Evolutionary conservation across 2,113 vertebrate genomes (phyloP).

Genomic region (Pristiophorus japonicus): DNA sequence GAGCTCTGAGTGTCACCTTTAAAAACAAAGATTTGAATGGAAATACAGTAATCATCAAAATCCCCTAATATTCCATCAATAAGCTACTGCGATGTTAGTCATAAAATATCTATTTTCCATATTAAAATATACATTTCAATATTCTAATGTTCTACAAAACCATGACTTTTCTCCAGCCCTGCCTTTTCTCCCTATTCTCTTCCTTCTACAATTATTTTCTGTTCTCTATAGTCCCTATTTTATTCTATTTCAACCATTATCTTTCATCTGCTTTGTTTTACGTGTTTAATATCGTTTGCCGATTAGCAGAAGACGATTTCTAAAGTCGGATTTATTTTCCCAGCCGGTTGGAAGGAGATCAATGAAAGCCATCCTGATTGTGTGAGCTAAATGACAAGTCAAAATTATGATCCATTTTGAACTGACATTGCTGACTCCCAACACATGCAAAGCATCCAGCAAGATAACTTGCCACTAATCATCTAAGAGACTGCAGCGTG

Average conservation of each 20-base stretch:
- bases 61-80: background rate
- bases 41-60: background rate
- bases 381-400: background rate
- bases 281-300: background rate
- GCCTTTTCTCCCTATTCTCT: background rate
- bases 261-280: conserved; percentile 5
- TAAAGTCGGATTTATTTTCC: background rate
- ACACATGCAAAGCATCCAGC: background rate
- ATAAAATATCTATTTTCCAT: background rate
- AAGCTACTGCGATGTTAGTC: background rate
- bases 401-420: background rate
- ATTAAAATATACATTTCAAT: background rate
- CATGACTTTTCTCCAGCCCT: background rate
- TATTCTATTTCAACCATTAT: background rate
- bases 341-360: background rate
- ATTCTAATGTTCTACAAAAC: background rate
- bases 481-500: background rate
- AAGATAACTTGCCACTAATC: background rate
- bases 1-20: background rate
- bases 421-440: background rate
- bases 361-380: background rate
- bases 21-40: background rate
- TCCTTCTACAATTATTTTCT: background rate
- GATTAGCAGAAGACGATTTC: background rate
- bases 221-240: background rate